Percentiles rank a stretch among this genome's conserved stretches.
phyloP scores from a whole-genome alignment of 2,888 invertebrate species.

The Lissonota sp. region DNA sequence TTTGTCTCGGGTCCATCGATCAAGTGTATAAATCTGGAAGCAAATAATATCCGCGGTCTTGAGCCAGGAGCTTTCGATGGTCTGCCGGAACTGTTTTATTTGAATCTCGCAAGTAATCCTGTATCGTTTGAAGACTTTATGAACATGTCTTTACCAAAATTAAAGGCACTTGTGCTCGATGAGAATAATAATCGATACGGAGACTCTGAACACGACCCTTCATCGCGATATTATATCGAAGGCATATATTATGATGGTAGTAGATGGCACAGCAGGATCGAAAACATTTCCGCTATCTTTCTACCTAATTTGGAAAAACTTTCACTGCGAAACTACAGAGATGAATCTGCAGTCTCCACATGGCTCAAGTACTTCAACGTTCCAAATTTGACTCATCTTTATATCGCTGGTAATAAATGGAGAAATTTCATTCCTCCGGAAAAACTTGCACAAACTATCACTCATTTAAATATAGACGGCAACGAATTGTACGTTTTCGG shows the following conservation, averaged over 20 bases:
- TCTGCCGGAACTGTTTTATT: neutral
- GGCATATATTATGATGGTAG: neutral
- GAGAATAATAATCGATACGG: too few species aligned
- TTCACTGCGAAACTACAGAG: constrained; percentile 6
- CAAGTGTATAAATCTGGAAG: constrained; percentile 17
- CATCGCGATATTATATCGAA: too few species aligned
- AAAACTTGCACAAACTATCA: neutral
- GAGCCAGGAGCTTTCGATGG: constrained; percentile 9
- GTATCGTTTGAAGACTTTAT: neutral
- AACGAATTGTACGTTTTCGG: constrained; percentile 12
- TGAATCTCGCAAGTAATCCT: constrained; percentile 11
- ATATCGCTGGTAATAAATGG: neutral
- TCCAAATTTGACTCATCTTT: constrained; percentile 12
- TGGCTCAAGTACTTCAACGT: neutral
- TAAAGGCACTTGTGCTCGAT: constrained; percentile 14
- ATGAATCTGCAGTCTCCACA: too few species aligned
- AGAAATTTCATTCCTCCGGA: neutral
- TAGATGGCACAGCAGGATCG: neutral
- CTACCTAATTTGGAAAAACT: constrained; percentile 12
- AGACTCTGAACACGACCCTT: too few species aligned
- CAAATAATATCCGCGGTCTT: neutral
- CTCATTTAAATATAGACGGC: constrained; percentile 19
- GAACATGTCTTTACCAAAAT: neutral
- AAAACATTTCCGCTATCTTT: neutral
- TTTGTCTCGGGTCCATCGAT: neutral